phyloP scores from a whole-genome alignment of 2,113 vertebrate species.

The Lepisosteus oculatus region DNA sequence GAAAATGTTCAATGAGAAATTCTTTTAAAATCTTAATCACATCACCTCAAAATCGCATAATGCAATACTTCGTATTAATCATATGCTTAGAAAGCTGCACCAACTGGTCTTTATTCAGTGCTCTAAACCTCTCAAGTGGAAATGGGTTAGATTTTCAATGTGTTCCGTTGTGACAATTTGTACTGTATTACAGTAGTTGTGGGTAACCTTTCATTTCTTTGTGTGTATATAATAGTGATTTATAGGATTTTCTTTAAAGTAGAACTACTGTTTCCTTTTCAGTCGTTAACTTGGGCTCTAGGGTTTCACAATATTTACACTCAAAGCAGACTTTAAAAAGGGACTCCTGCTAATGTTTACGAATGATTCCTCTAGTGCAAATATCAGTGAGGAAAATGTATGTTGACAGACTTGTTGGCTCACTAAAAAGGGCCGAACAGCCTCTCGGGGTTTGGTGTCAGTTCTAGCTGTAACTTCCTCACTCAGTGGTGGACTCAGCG shows the following conservation, averaged over 20 bases:
- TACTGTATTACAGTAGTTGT: not conserved
- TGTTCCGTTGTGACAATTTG: constrained; percentile 1
- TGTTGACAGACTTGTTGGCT: constrained; percentile 26
- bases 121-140: not conserved
- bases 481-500: not conserved
- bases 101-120: not conserved
- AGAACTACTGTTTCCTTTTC: constrained; percentile 5
- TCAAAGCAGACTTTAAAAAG: constrained; percentile 23
- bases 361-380: constrained; percentile 17
- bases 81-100: not conserved
- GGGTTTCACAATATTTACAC: constrained; percentile 28
- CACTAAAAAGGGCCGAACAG: not conserved
- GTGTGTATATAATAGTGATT: not conserved
- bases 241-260: constrained; percentile 13
- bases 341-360: constrained; percentile 18
- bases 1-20: no score
- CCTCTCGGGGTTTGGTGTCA: constrained; percentile 4
- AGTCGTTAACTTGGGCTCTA: constrained; percentile 28
- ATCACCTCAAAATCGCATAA: no score
- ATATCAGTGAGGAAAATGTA: constrained; percentile 2
- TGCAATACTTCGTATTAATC: no score
- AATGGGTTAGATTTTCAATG: not conserved
- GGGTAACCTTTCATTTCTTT: not conserved
- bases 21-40: no score
- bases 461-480: constrained; percentile 21